Percentiles rank a stretch among this genome's conserved stretches.
Conservation (phyloP, 2,888 invertebrate species). For the Pseudoips prasinana region DNA sequence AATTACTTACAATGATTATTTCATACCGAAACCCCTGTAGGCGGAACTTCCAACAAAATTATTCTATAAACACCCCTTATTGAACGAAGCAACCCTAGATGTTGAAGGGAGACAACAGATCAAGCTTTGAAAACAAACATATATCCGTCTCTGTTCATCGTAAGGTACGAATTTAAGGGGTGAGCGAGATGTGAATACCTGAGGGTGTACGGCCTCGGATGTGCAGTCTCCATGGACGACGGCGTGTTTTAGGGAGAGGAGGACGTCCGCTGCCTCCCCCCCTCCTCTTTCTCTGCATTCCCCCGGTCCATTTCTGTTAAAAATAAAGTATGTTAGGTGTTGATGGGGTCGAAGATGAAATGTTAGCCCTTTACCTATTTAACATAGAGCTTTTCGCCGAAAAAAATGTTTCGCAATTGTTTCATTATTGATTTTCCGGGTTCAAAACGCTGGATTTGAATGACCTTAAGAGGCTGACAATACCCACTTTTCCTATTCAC, state of each 20-base stretch:
- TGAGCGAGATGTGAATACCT: conserved; percentile 56
- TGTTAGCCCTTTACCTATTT: too few relatives aligned
- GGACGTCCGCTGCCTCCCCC: conserved; percentile 92
- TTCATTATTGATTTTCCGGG: too few relatives aligned
- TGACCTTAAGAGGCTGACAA: too few relatives aligned
- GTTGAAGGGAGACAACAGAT: conserved; percentile 12
- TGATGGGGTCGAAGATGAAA: too few relatives aligned
- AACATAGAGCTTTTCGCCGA: too few relatives aligned
- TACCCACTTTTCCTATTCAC: too few relatives aligned
- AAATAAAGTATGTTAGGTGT: too few relatives aligned
- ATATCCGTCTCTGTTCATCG: conserved; percentile 27
- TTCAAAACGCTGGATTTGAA: too few relatives aligned
- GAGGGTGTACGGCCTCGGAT: conserved; percentile 75
- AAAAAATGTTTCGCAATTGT: too few relatives aligned
- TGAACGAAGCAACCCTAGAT: conserved; percentile 22
- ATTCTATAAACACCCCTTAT: conserved; percentile 31
- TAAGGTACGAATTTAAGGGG: conserved; percentile 35
- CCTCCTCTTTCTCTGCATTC: conserved; percentile 81
- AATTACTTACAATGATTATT: conserved; percentile 63
- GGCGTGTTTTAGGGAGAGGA: conserved; percentile 93
- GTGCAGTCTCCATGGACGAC: conserved; percentile 89
- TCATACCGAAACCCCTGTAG: conserved; percentile 29
- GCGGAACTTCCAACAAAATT: conserved; percentile 21
- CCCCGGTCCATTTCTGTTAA: conserved; percentile 68
- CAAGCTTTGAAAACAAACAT: conserved; percentile 2